Conservation (phyloP, 2,888 invertebrate species). For the Eupithecia inturbata region DNA sequence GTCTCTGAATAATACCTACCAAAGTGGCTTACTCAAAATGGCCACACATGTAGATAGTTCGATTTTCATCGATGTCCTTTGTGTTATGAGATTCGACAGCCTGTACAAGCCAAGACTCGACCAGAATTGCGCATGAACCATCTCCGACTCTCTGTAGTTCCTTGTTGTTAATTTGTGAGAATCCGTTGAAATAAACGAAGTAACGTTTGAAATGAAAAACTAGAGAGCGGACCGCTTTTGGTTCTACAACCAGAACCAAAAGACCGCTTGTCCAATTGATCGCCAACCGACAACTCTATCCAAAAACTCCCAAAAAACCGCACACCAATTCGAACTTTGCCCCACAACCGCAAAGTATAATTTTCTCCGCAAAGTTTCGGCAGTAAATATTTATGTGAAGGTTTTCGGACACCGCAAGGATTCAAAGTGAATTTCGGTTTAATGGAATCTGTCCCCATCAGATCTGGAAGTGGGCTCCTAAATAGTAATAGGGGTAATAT, state of each 20-base stretch:
- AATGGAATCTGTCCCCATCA: conserved; percentile 61
- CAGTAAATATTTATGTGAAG: conserved; percentile 67
- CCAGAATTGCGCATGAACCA: too few species aligned
- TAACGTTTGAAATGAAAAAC: neutral
- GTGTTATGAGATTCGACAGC: neutral
- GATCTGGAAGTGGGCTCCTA: conserved; percentile 51
- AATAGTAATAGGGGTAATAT: conserved; percentile 57
- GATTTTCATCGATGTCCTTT: neutral
- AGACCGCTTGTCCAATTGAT: conserved; percentile 25
- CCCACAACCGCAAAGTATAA: conserved; percentile 54
- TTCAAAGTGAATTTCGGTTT: conserved; percentile 61
- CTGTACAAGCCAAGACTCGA: too few species aligned
- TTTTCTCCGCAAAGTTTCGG: conserved; percentile 55
- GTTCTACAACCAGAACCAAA: conserved; percentile 17
- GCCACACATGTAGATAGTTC: neutral
- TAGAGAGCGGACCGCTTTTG: neutral
- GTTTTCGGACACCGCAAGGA: conserved; percentile 58
- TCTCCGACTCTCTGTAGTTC: neutral
- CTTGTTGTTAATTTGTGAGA: neutral
- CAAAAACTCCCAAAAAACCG: conserved; percentile 23
- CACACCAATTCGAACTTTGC: conserved; percentile 51
- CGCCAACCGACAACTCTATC: conserved; percentile 29
- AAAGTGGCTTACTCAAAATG: too few species aligned
- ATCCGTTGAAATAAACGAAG: neutral
- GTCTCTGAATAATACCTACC: neutral